phyloP scores from a whole-genome alignment of 1,140 invertebrate genomes.

The Venturia canescens region DNA sequence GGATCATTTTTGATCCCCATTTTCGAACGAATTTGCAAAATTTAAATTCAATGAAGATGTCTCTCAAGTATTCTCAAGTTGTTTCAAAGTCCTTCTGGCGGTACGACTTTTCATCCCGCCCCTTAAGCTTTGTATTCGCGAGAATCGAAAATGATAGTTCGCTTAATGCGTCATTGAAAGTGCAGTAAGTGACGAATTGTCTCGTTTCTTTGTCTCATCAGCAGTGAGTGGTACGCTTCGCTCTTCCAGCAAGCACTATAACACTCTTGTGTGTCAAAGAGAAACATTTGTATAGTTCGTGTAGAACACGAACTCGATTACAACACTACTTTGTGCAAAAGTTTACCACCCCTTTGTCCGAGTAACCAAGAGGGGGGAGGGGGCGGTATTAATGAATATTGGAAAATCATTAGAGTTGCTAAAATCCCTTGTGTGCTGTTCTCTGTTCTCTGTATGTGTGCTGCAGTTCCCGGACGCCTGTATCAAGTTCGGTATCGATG shows the following conservation, averaged over 20 bases:
- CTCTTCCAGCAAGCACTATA: no score
- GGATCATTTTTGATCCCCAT: no score
- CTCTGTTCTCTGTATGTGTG: slow-evolving; percentile 62
- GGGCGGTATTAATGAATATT: slow-evolving; percentile 51
- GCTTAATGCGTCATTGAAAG: no score
- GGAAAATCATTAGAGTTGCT: slow-evolving; percentile 50
- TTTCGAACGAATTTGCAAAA: no score
- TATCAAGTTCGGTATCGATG: slow-evolving; percentile 83
- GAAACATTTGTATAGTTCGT: slow-evolving; percentile 34
- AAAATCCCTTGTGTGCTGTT: not conserved
- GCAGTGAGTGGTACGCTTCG: no score
- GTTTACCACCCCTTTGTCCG: not conserved
- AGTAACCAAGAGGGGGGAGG: slow-evolving; percentile 14
- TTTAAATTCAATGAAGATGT: no score
- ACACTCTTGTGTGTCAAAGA: slow-evolving; percentile 19
- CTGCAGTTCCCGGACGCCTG: slow-evolving; percentile 83
- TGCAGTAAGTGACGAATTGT: not conserved
- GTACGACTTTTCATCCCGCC: no score
- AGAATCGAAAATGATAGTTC: no score
- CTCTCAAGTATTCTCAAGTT: no score
- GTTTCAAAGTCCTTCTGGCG: no score
- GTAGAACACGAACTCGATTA: slow-evolving; percentile 26
- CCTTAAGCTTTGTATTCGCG: no score
- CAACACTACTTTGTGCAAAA: not conserved
- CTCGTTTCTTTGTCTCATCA: not conserved